Evolutionary conservation across 2,888 invertebrate genomes (phyloP).

Genomic region (Pachliopta kotzebuea): DNA sequence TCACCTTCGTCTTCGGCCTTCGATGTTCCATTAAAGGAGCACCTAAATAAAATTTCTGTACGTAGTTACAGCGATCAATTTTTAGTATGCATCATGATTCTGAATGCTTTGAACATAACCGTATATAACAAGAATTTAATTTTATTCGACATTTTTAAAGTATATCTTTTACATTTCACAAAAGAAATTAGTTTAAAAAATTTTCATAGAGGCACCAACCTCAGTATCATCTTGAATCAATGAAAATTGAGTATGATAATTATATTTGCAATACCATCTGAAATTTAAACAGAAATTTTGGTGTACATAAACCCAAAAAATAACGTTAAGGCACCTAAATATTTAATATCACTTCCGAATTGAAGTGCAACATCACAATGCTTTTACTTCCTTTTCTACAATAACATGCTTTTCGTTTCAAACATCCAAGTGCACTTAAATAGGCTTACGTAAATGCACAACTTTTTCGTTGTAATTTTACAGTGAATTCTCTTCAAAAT

Average conservation of each 20-base stretch:
- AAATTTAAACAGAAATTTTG: background rate
- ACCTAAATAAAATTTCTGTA: background rate
- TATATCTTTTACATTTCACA: no score
- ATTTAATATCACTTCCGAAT: constrained; percentile 17
- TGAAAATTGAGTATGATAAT: no score
- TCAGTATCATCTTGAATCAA: no score
- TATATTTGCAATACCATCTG: background rate
- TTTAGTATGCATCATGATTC: background rate
- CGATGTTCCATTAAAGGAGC: background rate
- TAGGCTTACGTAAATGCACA: constrained; percentile 20
- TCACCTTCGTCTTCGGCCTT: no score
- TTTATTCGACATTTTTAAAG: no score
- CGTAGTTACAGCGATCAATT: background rate
- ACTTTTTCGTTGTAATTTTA: constrained; percentile 17
- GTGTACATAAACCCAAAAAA: background rate
- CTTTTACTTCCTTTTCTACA: constrained; percentile 26
- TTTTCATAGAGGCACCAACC: no score
- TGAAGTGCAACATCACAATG: constrained; percentile 26
- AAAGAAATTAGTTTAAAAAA: no score
- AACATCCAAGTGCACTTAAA: constrained; percentile 28
- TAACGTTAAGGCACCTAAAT: background rate
- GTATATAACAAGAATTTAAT: no score
- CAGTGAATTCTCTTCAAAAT: background rate
- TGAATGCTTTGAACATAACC: background rate
- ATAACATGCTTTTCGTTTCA: constrained; percentile 29